Percentiles rank a stretch among this genome's conserved stretches.
Evolutionary conservation across 2,113 vertebrate species (phyloP).

Genomic region (Acrocephalus arundinaceus): DNA sequence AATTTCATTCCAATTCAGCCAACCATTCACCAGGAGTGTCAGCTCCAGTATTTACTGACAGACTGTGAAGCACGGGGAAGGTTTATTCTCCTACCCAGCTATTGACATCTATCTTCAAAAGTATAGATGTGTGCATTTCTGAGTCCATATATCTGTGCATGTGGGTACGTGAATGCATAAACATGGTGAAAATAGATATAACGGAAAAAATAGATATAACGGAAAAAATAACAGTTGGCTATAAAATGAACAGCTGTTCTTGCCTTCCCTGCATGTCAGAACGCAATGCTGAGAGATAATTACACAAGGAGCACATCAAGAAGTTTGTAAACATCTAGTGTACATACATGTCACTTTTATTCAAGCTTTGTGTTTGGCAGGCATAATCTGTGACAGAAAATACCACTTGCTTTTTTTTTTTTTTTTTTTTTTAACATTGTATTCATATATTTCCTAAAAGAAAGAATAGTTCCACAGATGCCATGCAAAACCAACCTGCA

Average conservation of each 20-base stretch:
- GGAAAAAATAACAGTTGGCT: background rate
- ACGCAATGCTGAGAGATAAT: conserved; percentile 6
- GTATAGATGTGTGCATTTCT: background rate
- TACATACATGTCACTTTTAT: conserved; percentile 32
- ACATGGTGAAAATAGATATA: background rate
- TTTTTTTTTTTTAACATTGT: background rate
- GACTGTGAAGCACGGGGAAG: background rate
- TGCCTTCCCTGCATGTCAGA: background rate
- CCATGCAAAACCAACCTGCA: background rate
- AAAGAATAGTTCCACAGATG: background rate
- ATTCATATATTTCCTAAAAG: background rate
- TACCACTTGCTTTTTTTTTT: background rate
- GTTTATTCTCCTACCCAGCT: background rate
- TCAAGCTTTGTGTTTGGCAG: conserved; percentile 23
- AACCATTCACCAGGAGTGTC: background rate
- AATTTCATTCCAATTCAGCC: background rate
- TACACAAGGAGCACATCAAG: conserved; percentile 10
- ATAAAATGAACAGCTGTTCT: conserved; percentile 11
- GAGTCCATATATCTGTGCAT: background rate
- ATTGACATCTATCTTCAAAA: background rate
- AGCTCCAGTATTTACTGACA: background rate
- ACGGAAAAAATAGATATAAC: background rate
- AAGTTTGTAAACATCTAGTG: conserved; percentile 33
- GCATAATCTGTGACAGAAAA: background rate
- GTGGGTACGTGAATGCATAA: background rate